Evolutionary conservation across 2,113 vertebrate species (phyloP).

Genomic region (Passer domesticus): DNA sequence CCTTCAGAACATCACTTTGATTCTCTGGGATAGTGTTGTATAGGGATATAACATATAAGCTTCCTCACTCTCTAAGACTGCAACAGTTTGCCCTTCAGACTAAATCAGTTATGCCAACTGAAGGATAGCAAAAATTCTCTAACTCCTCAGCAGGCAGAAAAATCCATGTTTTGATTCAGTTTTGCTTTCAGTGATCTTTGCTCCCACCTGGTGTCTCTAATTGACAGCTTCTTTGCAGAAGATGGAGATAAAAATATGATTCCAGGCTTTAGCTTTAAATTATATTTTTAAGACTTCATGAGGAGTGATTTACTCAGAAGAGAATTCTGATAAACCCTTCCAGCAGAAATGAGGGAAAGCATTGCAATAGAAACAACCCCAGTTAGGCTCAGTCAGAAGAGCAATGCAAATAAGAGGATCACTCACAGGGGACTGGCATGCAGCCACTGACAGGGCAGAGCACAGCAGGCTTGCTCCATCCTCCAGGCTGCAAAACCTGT

Average conservation of each 20-base stretch:
- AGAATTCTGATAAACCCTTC: background rate
- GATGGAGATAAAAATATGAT: background rate
- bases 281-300: background rate
- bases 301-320: background rate
- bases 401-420: background rate
- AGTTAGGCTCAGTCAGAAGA: background rate
- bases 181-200: slow-evolving; percentile 36
- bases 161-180: background rate
- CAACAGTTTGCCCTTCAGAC: background rate
- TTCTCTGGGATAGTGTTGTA: background rate
- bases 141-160: background rate
- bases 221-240: slow-evolving; percentile 14
- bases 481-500: background rate
- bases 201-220: slow-evolving; percentile 29
- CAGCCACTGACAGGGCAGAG: background rate
- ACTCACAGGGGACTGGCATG: background rate
- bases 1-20: background rate
- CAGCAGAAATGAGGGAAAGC: background rate
- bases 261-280: slow-evolving; percentile 13
- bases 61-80: background rate
- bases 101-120: background rate
- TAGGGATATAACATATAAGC: background rate
- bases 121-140: background rate
- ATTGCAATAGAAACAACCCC: background rate
- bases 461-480: background rate